phyloP scores from a whole-genome alignment of 2,888 invertebrate species.

The Dromius quadrimaculatus region DNA sequence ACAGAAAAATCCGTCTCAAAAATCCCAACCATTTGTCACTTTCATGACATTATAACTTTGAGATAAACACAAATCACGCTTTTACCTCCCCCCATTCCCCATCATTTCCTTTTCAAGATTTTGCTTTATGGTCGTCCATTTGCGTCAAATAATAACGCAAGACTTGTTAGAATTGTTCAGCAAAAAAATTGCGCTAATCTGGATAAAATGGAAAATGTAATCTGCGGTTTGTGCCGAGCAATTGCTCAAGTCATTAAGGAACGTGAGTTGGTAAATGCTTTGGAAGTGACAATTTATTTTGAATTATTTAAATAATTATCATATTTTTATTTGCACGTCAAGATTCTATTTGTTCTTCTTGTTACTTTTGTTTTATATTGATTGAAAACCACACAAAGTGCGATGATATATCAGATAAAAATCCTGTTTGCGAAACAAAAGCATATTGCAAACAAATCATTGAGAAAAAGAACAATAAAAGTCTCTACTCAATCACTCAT shows the following conservation, averaged over 20 bases:
- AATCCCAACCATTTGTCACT: no score
- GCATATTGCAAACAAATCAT: constrained; percentile 18
- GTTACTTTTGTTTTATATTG: background rate
- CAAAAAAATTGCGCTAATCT: constrained; percentile 23
- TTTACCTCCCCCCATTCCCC: no score
- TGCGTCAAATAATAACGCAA: constrained; percentile 16
- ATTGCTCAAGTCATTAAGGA: no score
- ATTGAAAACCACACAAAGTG: constrained; percentile 5
- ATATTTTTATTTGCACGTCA: no score
- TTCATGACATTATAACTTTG: no score
- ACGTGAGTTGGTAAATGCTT: no score
- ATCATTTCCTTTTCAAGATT: no score
- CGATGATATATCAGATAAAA: constrained; percentile 29
- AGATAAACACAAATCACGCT: no score
- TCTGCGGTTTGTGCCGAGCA: constrained; percentile 21
- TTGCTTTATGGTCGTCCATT: no score
- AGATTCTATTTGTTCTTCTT: background rate
- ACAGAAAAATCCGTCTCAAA: no score
- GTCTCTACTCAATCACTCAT: constrained; percentile 19
- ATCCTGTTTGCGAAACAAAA: constrained; percentile 27
- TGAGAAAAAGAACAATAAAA: constrained; percentile 3
- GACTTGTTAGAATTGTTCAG: constrained; percentile 23
- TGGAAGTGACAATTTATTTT: no score
- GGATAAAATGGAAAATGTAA: constrained; percentile 33
- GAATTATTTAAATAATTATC: no score